phyloP scores from a whole-genome alignment of 2,113 vertebrate genomes.

The Petaurus breviceps region DNA sequence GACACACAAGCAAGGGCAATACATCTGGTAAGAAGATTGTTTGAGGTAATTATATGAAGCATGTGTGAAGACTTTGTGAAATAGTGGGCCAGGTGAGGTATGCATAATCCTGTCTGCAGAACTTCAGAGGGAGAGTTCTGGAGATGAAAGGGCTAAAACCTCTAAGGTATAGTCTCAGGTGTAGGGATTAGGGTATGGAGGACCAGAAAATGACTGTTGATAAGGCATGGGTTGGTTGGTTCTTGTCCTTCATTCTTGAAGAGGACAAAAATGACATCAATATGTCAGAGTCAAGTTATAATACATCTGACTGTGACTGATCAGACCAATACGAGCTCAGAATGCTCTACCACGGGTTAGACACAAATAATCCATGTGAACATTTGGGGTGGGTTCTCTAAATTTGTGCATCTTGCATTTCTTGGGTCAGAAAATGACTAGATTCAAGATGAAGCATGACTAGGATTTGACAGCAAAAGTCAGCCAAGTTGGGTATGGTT shows the following conservation, averaged over 20 bases:
- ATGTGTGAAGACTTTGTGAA: background rate
- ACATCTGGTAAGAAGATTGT: background rate
- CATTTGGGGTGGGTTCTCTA: no score
- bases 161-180: background rate
- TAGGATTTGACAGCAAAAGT: background rate
- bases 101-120: no score
- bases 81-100: background rate
- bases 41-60: background rate
- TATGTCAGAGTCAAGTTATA: no score
- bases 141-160: background rate
- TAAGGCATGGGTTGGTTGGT: background rate
- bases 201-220: background rate
- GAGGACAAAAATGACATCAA: no score
- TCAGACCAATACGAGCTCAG: no score
- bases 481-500: background rate
- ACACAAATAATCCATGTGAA: no score
- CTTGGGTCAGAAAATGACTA: background rate
- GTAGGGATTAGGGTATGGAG: background rate
- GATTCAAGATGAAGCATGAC: background rate
- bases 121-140: no score
- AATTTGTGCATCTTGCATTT: no score
- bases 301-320: no score
- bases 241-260: no score
- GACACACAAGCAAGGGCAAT: background rate
- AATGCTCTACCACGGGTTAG: no score